These are phyloP conservation scores for Muntiacus muntjak DNA, from an alignment of 2,113 vertebrate species.

Conservation along the genomic window DNA sequence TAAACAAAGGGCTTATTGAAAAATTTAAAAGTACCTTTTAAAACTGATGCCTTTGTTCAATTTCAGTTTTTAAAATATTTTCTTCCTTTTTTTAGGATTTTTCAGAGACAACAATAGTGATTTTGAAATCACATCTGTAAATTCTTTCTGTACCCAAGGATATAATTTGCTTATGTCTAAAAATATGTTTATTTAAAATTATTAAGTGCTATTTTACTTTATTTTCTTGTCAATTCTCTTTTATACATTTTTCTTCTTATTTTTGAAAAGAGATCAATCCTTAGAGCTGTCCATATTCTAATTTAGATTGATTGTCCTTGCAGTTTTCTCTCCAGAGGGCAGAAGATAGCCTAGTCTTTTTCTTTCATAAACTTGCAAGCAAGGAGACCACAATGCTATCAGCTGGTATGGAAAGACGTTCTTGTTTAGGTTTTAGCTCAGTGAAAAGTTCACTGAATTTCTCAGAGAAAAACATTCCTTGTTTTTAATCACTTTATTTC, in stretches of 20 bases:
- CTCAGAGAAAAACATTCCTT: neutral
- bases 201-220: neutral
- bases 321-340: neutral
- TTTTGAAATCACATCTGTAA: neutral
- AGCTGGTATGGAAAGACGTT: neutral
- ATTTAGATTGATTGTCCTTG: neutral
- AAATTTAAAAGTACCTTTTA: neutral
- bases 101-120: neutral
- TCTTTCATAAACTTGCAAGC: neutral
- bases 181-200: neutral
- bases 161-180: neutral
- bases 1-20: neutral
- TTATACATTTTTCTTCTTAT: neutral
- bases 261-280: neutral
- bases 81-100: neutral
- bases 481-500: neutral
- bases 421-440: neutral
- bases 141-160: neutral
- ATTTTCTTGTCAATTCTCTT: neutral
- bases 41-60: neutral
- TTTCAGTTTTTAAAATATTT: neutral
- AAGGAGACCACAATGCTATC: neutral
- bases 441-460: neutral
- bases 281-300: neutral
- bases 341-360: neutral